Evolutionary conservation across 2,797 vertebrate genomes (phyloP), one percentile per base, ranked within the genome.

Genomic region (Sandelia bainsii): DNA sequence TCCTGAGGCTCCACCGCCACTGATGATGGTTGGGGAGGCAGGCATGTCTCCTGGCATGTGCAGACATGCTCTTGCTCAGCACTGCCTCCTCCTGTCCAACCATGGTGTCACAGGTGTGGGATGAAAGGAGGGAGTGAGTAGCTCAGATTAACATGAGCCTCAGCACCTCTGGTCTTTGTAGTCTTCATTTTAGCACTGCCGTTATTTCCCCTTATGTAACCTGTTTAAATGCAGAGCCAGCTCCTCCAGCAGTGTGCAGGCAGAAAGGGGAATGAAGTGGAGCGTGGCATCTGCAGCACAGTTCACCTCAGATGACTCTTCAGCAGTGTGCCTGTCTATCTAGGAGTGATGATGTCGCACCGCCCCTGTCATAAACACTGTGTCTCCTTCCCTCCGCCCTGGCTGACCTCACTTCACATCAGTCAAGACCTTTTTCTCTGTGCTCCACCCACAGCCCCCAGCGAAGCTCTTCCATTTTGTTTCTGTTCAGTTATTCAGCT

Each of bases 231-330:
- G n/a, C 6, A 39, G 42, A 6, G 42, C 42, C 39, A 25, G 8
- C 16, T 62, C 45, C 66, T 45, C 11, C 63, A 52, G 62, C 64
- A n/a, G n/a, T 3, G 10, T 44, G 65, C 42, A 51, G 46, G 1
- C 44, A 48, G 29, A 37, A 34, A 45, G 27, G 5, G 37, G 34
- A 34, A 29, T 27, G 45, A 76, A 56, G 59, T 1, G 0, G 27
- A 64, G 59, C 14, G 4, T 22, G 29, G 7, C 1, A 45, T 78
- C 70, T 83, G 69, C 80, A 79, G 70, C 39, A 57, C 48, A 51
- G 45, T 44, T 89, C 50, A 82, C 80, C 85, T 85, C 73, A 48
- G 61, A 70, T 83, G 82, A 81, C 77, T 79, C 65, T 23, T 11
- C 48, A 51, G 56, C 40, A 57, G 39, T 39, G 52, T 71, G 51